phyloP scores from a whole-genome alignment of 2,113 vertebrate species.

The Ceyx cyanopectus region DNA sequence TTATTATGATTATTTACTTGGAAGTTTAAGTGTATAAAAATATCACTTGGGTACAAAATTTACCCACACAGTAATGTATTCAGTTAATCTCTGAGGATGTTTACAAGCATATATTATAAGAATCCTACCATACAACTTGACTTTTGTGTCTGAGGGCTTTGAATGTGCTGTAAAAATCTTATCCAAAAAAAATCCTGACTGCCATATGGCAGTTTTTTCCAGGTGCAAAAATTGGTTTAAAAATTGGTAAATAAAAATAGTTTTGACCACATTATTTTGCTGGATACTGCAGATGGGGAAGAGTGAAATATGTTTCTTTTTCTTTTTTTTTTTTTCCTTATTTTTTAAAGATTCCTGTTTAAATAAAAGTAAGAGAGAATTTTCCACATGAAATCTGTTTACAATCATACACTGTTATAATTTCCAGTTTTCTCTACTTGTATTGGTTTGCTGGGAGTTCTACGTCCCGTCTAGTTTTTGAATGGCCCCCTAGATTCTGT shows the following conservation, averaged over 20 bases:
- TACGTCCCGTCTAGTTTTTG: background rate
- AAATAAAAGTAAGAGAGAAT: background rate
- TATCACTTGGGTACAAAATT: background rate
- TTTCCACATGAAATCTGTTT: slow-evolving; percentile 2
- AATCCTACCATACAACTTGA: background rate
- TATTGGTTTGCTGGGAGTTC: background rate
- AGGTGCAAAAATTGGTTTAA: background rate
- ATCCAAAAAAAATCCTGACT: too few relatives aligned
- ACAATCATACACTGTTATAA: background rate
- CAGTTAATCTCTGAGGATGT: background rate
- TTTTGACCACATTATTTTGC: background rate
- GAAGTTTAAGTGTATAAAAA: background rate
- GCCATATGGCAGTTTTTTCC: background rate
- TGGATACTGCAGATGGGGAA: background rate
- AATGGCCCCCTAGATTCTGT: background rate
- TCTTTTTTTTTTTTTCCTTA: background rate
- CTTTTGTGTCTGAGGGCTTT: background rate
- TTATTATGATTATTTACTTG: background rate
- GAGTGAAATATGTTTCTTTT: background rate
- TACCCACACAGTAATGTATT: background rate
- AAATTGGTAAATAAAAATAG: background rate
- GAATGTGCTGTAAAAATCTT: background rate
- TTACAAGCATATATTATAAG: background rate
- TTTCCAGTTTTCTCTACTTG: background rate
- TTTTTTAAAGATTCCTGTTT: background rate